Evolutionary conservation across 53 echinoderm and acorn worm species (phyloP).

Genomic region (Paelopatides confundens): DNA sequence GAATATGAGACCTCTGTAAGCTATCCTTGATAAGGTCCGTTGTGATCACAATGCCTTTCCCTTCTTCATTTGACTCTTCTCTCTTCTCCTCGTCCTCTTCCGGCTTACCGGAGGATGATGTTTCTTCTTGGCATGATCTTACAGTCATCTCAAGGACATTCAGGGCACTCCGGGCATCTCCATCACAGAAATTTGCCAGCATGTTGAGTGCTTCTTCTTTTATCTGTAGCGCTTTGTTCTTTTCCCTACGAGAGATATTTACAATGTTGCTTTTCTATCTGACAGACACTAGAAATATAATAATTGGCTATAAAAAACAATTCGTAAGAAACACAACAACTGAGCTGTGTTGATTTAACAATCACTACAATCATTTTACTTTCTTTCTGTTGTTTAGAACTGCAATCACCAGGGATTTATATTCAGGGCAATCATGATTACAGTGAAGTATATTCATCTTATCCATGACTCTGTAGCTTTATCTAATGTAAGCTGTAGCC

Average conservation of each 20-base stretch:
- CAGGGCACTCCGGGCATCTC: constrained; percentile 94
- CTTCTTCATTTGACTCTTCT: not conserved
- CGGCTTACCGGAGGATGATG: not conserved
- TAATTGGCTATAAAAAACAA: too few relatives aligned
- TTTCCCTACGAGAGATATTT: not conserved
- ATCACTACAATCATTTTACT: too few relatives aligned
- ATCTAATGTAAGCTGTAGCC: too few relatives aligned
- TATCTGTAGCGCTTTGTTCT: not conserved
- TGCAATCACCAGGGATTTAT: too few relatives aligned
- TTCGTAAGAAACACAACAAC: too few relatives aligned
- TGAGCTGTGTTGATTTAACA: too few relatives aligned
- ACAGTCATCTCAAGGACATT: constrained; percentile 72
- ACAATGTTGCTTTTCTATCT: too few relatives aligned
- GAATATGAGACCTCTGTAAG: constrained; percentile 84
- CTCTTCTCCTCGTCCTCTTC: not conserved
- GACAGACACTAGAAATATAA: too few relatives aligned
- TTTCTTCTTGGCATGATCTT: constrained; percentile 52
- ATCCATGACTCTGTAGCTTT: too few relatives aligned
- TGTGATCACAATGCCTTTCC: constrained; percentile 60
- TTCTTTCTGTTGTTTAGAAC: too few relatives aligned
- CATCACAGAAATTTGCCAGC: constrained; percentile 91
- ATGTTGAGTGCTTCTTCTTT: constrained; percentile 13
- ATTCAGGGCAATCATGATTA: too few relatives aligned
- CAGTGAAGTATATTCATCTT: too few relatives aligned
- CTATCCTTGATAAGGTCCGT: constrained; percentile 74